Conservation (phyloP, 2,888 invertebrate genomes). For the Microplitis deprimator region DNA sequence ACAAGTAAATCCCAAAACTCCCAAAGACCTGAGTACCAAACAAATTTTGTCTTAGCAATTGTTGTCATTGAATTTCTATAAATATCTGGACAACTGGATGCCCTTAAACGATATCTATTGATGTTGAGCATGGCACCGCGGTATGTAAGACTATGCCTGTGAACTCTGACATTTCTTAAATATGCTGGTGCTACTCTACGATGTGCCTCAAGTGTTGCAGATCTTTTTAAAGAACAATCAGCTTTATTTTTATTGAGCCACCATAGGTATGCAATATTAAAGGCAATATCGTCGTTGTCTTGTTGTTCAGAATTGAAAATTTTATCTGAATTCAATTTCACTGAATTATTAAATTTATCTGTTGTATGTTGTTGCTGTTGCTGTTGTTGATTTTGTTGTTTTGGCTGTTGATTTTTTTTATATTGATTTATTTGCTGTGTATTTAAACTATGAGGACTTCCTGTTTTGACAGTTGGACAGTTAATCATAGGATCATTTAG, state of each 20-base stretch:
- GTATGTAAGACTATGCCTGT: conserved; percentile 85
- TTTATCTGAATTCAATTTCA: background rate
- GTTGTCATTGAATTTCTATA: conserved; percentile 89
- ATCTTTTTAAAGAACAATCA: conserved; percentile 66
- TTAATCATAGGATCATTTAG: conserved; percentile 70
- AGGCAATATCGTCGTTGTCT: conserved; percentile 54
- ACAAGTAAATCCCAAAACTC: conserved; percentile 84
- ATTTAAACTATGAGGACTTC: background rate
- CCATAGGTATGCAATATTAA: conserved; percentile 70
- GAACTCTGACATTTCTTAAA: conserved; percentile 82
- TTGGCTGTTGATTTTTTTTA: conserved; percentile 49
- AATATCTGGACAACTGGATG: conserved; percentile 93
- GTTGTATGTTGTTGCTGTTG: background rate
- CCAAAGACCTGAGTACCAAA: conserved; percentile 82
- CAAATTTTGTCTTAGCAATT: conserved; percentile 84
- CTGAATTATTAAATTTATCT: background rate
- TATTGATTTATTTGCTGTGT: background rate
- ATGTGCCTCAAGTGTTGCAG: conserved; percentile 67
- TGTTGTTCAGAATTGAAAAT: background rate
- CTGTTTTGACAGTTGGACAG: background rate
- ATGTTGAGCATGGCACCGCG: conserved; percentile 90
- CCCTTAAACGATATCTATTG: conserved; percentile 83
- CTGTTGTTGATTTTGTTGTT: conserved; percentile 57
- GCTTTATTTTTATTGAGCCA: conserved; percentile 74
- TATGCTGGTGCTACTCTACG: conserved; percentile 76